Evolutionary conservation across 2,888 invertebrate genomes (phyloP).

Genomic region (Micoletzkya japonica): DNA sequence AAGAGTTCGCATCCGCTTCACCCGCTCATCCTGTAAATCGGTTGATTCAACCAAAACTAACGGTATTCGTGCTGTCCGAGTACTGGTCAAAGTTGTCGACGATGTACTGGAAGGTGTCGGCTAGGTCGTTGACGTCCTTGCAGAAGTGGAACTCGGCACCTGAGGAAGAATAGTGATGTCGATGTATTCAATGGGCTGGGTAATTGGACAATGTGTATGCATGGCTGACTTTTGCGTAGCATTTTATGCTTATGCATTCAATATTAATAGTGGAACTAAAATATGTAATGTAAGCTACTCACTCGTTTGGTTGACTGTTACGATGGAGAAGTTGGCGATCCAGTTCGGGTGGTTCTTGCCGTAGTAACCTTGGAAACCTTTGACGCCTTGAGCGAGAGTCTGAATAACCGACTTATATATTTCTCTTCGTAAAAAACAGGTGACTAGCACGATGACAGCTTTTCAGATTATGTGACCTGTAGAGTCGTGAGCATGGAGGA

Average conservation of each 20-base stretch:
- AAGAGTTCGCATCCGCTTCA: no score
- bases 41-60: background rate
- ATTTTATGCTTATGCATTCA: no score
- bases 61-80: conserved; percentile 6
- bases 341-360: conserved; percentile 35
- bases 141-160: conserved; percentile 18
- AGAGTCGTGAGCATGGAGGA: conserved; percentile 38
- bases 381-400: conserved; percentile 4
- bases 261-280: no score
- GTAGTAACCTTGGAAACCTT: conserved; percentile 11
- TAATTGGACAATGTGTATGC: no score
- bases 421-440: no score
- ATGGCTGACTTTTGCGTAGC: no score
- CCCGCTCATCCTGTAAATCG: background rate
- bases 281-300: background rate
- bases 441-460: no score
- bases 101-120: conserved; percentile 35
- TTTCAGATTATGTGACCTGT: conserved; percentile 8
- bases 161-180: background rate
- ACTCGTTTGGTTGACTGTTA: conserved; percentile 42
- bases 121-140: conserved; percentile 37
- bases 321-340: conserved; percentile 46
- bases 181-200: no score
- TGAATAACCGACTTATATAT: background rate
- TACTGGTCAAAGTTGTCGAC: conserved; percentile 34